Percentiles rank a stretch among this genome's conserved stretches.
Evolutionary conservation across 2,113 vertebrate species (phyloP).

Genomic region (Myocastor coypus): DNA sequence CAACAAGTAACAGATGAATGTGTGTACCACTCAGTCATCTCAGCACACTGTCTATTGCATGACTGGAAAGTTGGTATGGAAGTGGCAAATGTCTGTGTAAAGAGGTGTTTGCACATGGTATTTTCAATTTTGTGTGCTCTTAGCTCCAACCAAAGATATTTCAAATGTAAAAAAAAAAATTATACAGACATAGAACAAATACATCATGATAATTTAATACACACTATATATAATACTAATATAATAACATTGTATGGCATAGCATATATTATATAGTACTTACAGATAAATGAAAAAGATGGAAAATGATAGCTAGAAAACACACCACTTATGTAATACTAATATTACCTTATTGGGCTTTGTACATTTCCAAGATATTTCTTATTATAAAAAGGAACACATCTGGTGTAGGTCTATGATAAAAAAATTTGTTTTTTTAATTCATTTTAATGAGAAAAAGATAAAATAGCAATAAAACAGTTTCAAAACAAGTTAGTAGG

Average conservation of each 20-base stretch:
- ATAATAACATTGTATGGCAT: neutral
- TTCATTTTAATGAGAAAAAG: no score
- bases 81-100: neutral
- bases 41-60: neutral
- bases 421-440: neutral
- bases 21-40: neutral
- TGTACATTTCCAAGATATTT: neutral
- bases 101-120: neutral
- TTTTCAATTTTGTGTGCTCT: slow-evolving; percentile 21
- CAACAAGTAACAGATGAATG: neutral
- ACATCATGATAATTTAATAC: slow-evolving; percentile 6
- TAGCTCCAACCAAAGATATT: neutral
- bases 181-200: neutral
- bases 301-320: neutral
- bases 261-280: neutral
- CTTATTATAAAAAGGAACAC: neutral
- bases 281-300: neutral
- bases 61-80: neutral
- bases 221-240: neutral
- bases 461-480: no score
- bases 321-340: neutral
- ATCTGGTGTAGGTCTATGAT: neutral
- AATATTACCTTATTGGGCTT: neutral
- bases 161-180: neutral
- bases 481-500: no score